Evolutionary conservation across 2,797 vertebrate genomes (phyloP).

Genomic region (Crax fasciolata): DNA sequence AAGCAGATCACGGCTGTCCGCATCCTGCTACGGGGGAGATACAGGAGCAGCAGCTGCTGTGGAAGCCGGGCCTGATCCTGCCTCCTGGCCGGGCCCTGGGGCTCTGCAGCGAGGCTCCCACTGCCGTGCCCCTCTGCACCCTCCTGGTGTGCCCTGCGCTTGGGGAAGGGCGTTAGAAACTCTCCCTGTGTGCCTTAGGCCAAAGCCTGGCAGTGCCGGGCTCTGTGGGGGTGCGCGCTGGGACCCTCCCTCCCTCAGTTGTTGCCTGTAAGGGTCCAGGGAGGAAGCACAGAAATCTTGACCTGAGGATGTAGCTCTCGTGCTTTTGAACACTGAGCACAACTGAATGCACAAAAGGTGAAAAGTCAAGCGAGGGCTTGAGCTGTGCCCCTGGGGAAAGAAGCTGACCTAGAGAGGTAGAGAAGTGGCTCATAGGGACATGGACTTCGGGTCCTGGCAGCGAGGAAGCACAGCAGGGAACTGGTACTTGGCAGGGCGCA

Average conservation of each 20-base stretch:
- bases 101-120: background rate
- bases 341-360: background rate
- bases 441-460: accelerated
- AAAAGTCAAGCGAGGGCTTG: accelerated
- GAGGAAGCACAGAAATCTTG: background rate
- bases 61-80: background rate
- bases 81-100: background rate
- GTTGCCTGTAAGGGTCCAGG: background rate
- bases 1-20: constrained; percentile 36
- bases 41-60: background rate
- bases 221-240: background rate
- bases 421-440: accelerated
- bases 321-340: background rate
- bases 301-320: background rate
- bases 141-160: too few relatives aligned
- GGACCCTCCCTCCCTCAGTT: background rate
- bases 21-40: background rate
- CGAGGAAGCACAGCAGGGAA: too few relatives aligned
- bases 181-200: background rate
- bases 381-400: accelerated
- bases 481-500: accelerated
- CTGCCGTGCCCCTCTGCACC: too few relatives aligned
- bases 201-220: background rate
- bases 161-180: background rate
- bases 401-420: accelerated